Base-by-base conservation (phyloP, 2,888 invertebrate species). In the Lycaena phlaeas region DNA sequence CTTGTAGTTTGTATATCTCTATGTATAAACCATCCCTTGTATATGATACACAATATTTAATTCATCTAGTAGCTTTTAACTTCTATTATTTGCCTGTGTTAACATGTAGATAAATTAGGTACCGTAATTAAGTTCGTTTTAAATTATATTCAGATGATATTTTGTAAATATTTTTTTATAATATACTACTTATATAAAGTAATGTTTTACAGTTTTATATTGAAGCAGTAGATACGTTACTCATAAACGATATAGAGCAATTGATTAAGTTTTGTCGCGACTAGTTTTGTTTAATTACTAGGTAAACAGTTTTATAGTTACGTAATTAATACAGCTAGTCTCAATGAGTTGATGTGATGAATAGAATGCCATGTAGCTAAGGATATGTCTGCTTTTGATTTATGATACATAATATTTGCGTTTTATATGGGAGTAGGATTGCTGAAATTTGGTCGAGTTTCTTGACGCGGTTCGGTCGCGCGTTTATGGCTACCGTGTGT, bases 241-340 rank as follows among this genome's bases (percentile, higher is more conserved):
- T 43, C 46, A 44, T 40, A 34, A 27, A 31, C 47, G 58, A 56
- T 61, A 61, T 61, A 63, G 62, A 65, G 61, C 59, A 56, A 52
- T 48, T 58, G 59, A 52, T 53, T 65, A 65, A 57, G 56, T 56
- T 54, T 61, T 54, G 64, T 68, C 52, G 60, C 60, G 65, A 78
- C 78, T 79, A 81, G 78, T 79, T 82, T 78, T 75, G 69, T 67
- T 81, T 76, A 77, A 76, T 78, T 73, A 74, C 71, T 79, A 76
- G 72, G 67, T 65, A 70, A 70, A 68, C 59, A 58, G 51, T 65
- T 59, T 56, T 64, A 61, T 70, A 72, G 74, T 72, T 68, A 68
- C 56, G 75, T 76, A 73, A 75, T 77, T 79, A 78, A 81, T 78
- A 58, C 81, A 82, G 81, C 84, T 84, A 84, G 84, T 84, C 84